Evolutionary conservation across 2,113 vertebrate genomes (phyloP), one percentile per base, ranked within the genome.

Genomic region (Symphodus melops): DNA sequence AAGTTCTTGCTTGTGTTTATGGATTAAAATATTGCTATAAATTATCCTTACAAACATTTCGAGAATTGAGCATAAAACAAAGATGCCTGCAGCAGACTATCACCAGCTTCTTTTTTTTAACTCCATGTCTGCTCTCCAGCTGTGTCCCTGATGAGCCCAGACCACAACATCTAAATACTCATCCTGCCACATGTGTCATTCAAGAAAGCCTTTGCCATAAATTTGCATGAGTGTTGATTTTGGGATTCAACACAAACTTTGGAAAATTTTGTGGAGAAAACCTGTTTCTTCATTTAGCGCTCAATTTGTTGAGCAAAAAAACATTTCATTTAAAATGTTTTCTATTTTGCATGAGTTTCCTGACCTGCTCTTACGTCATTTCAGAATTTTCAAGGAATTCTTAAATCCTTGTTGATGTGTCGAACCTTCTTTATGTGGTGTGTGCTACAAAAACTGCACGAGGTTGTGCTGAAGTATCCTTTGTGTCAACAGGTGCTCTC

Each of bases 401-500:
- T 44, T 44, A 14, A 11, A 44, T 14, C 4, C 42, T 11, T 44
- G 42, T 44, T 44, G 4, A 44, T 16, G 42, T 5, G 11, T 44
- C 13, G 16, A 11, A 44, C 42, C 12, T 14, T 44, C 13, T 44
- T 44, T 44, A 4, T 12, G 13, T 44, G 42, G 42, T 5, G 54
- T 66, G 13, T 12, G 42, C 51, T 63, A 70, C 83, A 70, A 78
- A 72, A 75, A 59, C 55, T 67, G 66, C 8, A 20, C 61, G 60
- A 37, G 44, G 68, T 72, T 74, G 52, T 59, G 44, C 53, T 55
- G 49, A 85, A 68, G 79, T 74, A 54, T 79, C 46, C 79, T 80
- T 33, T 80, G 23, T 83, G 66, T 86, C 63, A 88, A 68, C 81
- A 92, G 88, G 84, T 90, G 84, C 69, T 65, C 53, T 58, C 55